phyloP scores from a whole-genome alignment of 2,888 invertebrate genomes.

The Sarcophaga subvicina region DNA sequence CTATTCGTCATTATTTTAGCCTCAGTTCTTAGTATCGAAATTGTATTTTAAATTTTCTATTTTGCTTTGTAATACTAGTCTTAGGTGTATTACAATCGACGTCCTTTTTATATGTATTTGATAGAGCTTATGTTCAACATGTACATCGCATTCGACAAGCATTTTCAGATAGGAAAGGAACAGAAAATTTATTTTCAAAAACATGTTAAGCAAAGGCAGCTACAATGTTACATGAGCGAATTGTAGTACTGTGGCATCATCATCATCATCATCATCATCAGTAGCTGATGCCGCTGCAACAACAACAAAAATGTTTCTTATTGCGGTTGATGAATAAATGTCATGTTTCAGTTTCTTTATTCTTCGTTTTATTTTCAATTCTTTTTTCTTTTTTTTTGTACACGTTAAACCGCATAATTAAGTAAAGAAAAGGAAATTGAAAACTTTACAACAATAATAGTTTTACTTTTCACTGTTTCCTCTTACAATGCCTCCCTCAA shows the following conservation, averaged over 20 bases:
- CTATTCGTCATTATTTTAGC: too few relatives aligned
- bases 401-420: constrained; percentile 48
- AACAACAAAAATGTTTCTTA: constrained; percentile 7
- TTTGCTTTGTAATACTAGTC: too few relatives aligned
- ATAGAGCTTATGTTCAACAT: not conserved
- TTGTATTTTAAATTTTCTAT: too few relatives aligned
- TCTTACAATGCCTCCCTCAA: not conserved
- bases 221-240: not conserved
- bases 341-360: constrained; percentile 10
- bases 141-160: not conserved
- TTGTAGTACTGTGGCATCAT: not conserved
- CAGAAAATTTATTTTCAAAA: not conserved
- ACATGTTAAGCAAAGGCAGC: not conserved
- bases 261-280: not conserved
- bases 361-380: not conserved
- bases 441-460: constrained; percentile 46
- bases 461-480: constrained; percentile 33
- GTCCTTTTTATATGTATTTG: too few relatives aligned
- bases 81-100: too few relatives aligned
- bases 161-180: not conserved
- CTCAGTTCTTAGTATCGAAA: too few relatives aligned
- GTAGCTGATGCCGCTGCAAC: not conserved
- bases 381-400: not conserved
- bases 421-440: constrained; percentile 52
- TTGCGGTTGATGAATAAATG: constrained; percentile 4